Percentiles rank a stretch among this genome's conserved stretches.
Evolutionary conservation across 2,113 vertebrate species (phyloP).

Genomic region (Thunnus thynnus): DNA sequence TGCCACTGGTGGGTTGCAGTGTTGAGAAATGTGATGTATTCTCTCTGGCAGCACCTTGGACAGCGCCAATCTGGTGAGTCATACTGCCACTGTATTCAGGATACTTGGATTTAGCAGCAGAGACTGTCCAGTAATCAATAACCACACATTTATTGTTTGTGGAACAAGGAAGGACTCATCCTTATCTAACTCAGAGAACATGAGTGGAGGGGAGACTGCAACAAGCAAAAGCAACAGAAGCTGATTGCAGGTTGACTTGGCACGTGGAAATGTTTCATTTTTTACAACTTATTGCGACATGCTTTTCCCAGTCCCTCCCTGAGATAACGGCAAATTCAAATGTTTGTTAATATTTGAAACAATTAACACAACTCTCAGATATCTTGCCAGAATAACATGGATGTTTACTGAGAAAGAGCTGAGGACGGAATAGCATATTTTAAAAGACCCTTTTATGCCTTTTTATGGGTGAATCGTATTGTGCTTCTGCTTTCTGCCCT

Average conservation of each 20-base stretch:
- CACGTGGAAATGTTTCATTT: not conserved
- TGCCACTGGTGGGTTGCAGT: constrained; percentile 31
- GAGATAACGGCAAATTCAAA: constrained; percentile 2
- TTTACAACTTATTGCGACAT: not conserved
- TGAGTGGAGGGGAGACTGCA: constrained; percentile 7
- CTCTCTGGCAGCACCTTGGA: constrained; percentile 71
- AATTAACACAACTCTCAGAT: constrained; percentile 44
- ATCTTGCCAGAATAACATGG: constrained; percentile 51
- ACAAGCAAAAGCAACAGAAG: constrained; percentile 1
- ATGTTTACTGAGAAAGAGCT: constrained; percentile 38
- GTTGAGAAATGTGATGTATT: constrained; percentile 63
- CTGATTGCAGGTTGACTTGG: constrained; percentile 11
- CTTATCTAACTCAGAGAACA: not conserved
- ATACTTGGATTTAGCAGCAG: constrained; percentile 55
- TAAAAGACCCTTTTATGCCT: constrained; percentile 41
- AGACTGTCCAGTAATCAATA: constrained; percentile 70
- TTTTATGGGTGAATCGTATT: constrained; percentile 47
- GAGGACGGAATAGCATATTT: constrained; percentile 24
- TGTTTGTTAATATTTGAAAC: constrained; percentile 47
- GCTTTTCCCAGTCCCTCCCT: constrained; percentile 21
- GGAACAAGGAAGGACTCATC: not conserved
- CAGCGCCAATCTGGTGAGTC: constrained; percentile 77
- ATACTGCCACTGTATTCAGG: constrained; percentile 64
- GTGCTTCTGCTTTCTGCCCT: constrained; percentile 53
- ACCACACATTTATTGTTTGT: constrained; percentile 42